Percentiles rank a stretch among this genome's conserved stretches.
phyloP scores from a whole-genome alignment of 1,140 invertebrate genomes.

The Ceratina calcarata region DNA sequence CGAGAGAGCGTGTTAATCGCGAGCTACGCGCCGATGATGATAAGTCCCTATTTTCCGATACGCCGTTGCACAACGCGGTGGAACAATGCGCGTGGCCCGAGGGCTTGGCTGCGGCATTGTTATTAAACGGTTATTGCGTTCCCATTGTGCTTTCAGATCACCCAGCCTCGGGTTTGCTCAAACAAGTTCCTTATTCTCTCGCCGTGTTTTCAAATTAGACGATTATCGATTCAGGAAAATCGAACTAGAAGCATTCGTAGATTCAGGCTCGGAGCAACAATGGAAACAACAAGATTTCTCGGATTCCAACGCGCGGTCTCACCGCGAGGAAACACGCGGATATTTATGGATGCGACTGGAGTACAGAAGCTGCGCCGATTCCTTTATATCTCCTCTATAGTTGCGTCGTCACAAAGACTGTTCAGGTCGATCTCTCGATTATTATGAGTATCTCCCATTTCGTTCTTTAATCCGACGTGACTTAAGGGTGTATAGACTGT shows the following conservation, averaged over 20 bases:
- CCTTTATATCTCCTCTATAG: background rate
- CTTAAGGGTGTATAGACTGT: too few species aligned
- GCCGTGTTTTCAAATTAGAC: background rate
- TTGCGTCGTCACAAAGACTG: background rate
- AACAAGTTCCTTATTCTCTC: background rate
- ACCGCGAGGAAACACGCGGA: constrained; percentile 17
- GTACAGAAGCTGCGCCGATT: constrained; percentile 12
- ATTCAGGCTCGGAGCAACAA: background rate
- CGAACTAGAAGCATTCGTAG: background rate
- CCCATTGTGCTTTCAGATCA: background rate
- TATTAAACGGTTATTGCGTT: constrained; percentile 33
- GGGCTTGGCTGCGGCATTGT: constrained; percentile 31
- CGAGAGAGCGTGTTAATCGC: background rate
- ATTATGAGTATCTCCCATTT: too few species aligned
- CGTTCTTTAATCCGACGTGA: too few species aligned
- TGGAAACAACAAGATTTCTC: constrained; percentile 4
- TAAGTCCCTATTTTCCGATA: constrained; percentile 21
- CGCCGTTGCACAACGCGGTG: background rate
- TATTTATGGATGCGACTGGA: constrained; percentile 31
- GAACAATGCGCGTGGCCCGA: constrained; percentile 21
- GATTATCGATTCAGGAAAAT: background rate
- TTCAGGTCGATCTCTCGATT: too few species aligned
- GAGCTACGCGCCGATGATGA: background rate
- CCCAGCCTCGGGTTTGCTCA: background rate
- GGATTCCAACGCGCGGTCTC: constrained; percentile 4